phyloP scores from a whole-genome alignment of 2,797 vertebrate genomes.

The Paratrypauchen microcephalus region DNA sequence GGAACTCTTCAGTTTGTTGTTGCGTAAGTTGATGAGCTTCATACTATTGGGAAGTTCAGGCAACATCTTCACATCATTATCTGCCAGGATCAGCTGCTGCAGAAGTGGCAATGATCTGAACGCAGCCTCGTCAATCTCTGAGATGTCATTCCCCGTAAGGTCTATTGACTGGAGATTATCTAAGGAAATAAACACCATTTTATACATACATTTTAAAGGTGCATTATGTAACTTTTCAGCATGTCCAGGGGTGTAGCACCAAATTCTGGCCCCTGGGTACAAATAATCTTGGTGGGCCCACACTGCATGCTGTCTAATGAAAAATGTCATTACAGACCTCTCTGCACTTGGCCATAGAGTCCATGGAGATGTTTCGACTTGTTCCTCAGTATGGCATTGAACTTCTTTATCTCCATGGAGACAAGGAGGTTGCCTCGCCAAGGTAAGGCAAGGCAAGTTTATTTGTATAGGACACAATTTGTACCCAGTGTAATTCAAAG shows the following conservation, averaged over 20 bases:
- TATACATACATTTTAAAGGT: too few relatives aligned
- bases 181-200: slow-evolving; percentile 31
- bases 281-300: too few relatives aligned
- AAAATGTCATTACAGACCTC: too few relatives aligned
- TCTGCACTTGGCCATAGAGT: too few relatives aligned
- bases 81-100: slow-evolving; percentile 75
- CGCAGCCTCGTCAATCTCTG: slow-evolving; percentile 63
- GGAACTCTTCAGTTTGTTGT: slow-evolving; percentile 74
- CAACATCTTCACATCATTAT: slow-evolving; percentile 75
- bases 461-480: too few relatives aligned
- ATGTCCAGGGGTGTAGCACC: background rate
- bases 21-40: slow-evolving; percentile 68
- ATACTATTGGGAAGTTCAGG: slow-evolving; percentile 76
- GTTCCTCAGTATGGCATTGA: background rate
- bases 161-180: slow-evolving; percentile 81
- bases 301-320: too few relatives aligned
- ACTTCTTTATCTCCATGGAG: background rate
- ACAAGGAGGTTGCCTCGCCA: background rate
- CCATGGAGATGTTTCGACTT: too few relatives aligned
- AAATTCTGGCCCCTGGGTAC: too few relatives aligned
- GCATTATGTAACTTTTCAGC: background rate
- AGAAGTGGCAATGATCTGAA: slow-evolving; percentile 73
- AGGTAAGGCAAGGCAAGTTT: too few relatives aligned
- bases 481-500: too few relatives aligned
- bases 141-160: slow-evolving; percentile 80